These are phyloP conservation scores for Etheostoma perlongum DNA, from an alignment of 2,797 vertebrate species.

Conservation along the genomic window DNA sequence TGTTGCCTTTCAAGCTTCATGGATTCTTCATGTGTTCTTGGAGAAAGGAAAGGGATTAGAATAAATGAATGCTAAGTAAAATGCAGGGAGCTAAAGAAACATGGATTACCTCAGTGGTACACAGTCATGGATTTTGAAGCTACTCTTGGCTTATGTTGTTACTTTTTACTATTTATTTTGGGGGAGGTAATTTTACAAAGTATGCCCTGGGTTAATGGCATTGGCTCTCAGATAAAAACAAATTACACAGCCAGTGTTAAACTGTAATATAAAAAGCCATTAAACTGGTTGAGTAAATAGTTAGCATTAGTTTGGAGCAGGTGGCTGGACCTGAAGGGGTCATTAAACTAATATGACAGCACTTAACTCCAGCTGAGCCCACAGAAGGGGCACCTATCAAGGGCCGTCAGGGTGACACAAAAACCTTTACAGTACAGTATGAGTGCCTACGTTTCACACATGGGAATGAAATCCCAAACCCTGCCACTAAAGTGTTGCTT, in stretches of 20 bases:
- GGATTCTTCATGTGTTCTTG: not conserved
- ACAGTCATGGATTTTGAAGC: not conserved
- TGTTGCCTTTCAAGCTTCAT: conserved; percentile 2
- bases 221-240: not conserved
- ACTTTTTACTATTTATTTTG: conserved; percentile 19
- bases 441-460: conserved; percentile 16
- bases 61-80: not conserved
- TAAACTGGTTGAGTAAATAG: not conserved
- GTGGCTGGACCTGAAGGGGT: conserved; percentile 2
- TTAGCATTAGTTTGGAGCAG: conserved; percentile 7
- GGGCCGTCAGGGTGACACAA: not conserved
- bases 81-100: not conserved
- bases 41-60: not conserved
- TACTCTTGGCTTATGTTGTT: not conserved
- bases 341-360: conserved; percentile 9
- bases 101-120: conserved; percentile 49
- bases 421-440: not conserved
- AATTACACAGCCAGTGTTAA: not conserved
- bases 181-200: not conserved
- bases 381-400: not conserved
- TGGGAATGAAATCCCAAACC: conserved; percentile 1
- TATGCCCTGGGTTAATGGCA: not conserved
- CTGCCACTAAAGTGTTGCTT: not conserved
- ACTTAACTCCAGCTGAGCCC: not conserved
- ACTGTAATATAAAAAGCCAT: not conserved